These are phyloP conservation scores for Mesodorylaimus sp. DNA, from an alignment of 2,888 invertebrate species.

Conservation along the genomic window DNA sequence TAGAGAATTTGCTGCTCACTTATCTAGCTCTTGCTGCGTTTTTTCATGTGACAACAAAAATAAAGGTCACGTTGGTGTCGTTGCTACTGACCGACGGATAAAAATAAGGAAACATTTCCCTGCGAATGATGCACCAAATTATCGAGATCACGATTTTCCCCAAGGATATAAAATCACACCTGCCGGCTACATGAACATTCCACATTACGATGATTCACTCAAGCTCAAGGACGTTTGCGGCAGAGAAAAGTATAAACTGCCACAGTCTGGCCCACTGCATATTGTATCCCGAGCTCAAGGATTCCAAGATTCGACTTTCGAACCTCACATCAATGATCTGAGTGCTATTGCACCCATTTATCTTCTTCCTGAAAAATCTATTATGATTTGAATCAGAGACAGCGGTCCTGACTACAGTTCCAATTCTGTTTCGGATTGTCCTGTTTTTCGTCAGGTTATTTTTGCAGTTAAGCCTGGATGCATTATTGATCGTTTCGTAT, in stretches of 20 bases:
- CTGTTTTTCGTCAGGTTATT: too few relatives aligned
- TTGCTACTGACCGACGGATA: constrained; percentile 1
- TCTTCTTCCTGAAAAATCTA: too few relatives aligned
- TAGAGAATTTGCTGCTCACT: too few relatives aligned
- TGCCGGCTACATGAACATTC: neutral
- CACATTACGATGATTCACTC: neutral
- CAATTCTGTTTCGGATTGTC: too few relatives aligned
- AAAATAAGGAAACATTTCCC: neutral
- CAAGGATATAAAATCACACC: neutral
- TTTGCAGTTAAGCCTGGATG: too few relatives aligned
- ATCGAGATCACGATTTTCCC: constrained; percentile 5
- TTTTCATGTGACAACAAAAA: too few relatives aligned
- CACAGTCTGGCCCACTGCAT: neutral
- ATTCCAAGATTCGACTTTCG: neutral
- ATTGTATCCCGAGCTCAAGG: neutral
- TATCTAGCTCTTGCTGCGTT: too few relatives aligned
- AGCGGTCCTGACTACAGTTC: too few relatives aligned
- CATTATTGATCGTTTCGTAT: too few relatives aligned
- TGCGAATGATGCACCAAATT: constrained; percentile 1
- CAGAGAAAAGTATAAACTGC: neutral
- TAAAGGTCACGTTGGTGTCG: constrained; percentile 2
- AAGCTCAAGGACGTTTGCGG: neutral
- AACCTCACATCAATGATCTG: neutral
- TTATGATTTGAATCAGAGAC: too few relatives aligned
- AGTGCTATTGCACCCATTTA: too few relatives aligned